A percentile compares a stretch with the other conserved stretches of the same genome.
Conservation (phyloP, 2,888 invertebrate genomes). For the Melanophora roralis region DNA sequence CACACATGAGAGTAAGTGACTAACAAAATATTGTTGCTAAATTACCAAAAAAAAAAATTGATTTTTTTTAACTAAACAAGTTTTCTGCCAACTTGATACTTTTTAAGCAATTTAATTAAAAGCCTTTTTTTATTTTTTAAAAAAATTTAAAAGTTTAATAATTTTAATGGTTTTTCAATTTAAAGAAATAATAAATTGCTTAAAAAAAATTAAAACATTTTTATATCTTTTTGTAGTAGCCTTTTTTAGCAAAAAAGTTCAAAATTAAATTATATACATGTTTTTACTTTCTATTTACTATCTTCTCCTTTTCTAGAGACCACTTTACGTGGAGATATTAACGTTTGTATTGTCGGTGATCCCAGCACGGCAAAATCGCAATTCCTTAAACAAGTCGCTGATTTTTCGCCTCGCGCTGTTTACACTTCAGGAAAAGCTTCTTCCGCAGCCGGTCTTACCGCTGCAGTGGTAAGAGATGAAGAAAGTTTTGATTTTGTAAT, state of each 20-base stretch:
- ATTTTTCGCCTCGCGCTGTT: slow-evolving; percentile 96
- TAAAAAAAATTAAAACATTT: too few species aligned
- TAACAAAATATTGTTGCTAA: too few species aligned
- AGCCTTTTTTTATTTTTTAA: too few species aligned
- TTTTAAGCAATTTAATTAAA: too few species aligned
- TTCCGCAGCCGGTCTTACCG: slow-evolving; percentile 97
- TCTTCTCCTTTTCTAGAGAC: slow-evolving; percentile 80
- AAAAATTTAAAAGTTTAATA: too few species aligned
- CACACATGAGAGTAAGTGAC: slow-evolving; percentile 85
- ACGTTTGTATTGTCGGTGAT: slow-evolving; percentile 98
- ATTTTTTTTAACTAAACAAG: neutral
- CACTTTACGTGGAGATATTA: slow-evolving; percentile 95
- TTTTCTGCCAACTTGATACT: too few species aligned
- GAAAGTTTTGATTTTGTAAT: slow-evolving; percentile 99
- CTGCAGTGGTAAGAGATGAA: slow-evolving; percentile 97
- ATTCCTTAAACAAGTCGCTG: slow-evolving; percentile 94
- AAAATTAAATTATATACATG: too few species aligned
- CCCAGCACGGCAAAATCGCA: slow-evolving; percentile 99
- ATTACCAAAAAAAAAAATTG: too few species aligned
- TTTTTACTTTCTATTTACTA: neutral
- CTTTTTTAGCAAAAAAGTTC: too few species aligned
- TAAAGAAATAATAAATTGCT: too few species aligned
- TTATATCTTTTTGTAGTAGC: too few species aligned
- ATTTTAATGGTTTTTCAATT: too few species aligned
- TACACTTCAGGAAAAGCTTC: slow-evolving; percentile 99